A percentile compares a stretch with the other conserved stretches of the same genome.
These are phyloP conservation scores for Drosophila sucinea DNA, from an alignment of 1,140 invertebrate genomes.

Conservation along the genomic window DNA sequence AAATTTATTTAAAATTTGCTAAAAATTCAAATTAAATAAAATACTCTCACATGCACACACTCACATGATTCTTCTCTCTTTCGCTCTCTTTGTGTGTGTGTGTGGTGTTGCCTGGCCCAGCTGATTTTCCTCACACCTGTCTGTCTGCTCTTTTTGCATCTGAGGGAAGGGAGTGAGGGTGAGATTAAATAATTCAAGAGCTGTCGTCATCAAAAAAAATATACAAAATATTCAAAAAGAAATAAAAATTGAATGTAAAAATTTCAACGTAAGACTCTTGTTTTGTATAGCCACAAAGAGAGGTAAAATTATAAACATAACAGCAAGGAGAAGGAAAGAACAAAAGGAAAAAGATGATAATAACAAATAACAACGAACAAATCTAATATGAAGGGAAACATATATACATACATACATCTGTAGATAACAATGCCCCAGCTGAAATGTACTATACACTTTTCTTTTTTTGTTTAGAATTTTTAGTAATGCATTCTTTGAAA, in stretches of 20 bases:
- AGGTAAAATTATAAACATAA: slow-evolving; percentile 41
- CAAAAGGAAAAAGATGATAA: slow-evolving; percentile 36
- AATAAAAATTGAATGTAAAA: neutral
- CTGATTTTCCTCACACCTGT: slow-evolving; percentile 28
- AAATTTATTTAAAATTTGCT: slow-evolving; percentile 13
- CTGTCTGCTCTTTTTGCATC: slow-evolving; percentile 19
- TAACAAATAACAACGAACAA: slow-evolving; percentile 45
- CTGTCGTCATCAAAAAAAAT: slow-evolving; percentile 32
- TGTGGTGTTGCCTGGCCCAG: neutral
- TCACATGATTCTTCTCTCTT: neutral
- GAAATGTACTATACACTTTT: too few species aligned
- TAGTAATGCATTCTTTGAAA: too few species aligned
- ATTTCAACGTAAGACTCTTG: neutral
- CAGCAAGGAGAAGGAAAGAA: slow-evolving; percentile 30
- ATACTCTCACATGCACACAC: neutral
- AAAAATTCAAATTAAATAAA: slow-evolving; percentile 1
- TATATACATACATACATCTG: neutral
- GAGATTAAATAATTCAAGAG: slow-evolving; percentile 29
- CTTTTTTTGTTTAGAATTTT: too few species aligned
- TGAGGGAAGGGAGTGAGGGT: neutral
- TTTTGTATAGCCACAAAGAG: slow-evolving; percentile 2
- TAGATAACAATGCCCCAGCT: too few species aligned
- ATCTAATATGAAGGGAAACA: neutral
- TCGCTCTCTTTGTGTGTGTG: neutral
- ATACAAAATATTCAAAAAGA: slow-evolving; percentile 5